A percentile compares a stretch with the other conserved stretches of the same genome.
These are phyloP conservation scores for Ptychobarbus kaznakovi DNA, from an alignment of 2,797 vertebrate genomes.

Conservation along the genomic window DNA sequence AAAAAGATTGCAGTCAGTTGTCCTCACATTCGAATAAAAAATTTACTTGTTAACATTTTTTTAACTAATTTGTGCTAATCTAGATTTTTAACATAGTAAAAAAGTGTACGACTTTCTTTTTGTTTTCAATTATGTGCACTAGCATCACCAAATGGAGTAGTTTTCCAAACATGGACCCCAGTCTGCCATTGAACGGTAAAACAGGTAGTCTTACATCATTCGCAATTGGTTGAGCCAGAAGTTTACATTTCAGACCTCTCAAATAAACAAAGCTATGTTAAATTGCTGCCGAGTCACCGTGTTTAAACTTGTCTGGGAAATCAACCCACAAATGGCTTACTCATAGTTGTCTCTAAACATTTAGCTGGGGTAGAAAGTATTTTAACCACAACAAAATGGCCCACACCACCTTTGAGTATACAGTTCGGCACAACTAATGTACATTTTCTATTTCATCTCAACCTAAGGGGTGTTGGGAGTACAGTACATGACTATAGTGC, in stretches of 20 bases:
- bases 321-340: conserved; percentile 9
- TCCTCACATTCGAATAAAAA: too few relatives aligned
- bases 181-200: conserved; percentile 13
- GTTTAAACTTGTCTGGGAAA: conserved; percentile 16
- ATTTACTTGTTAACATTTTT: not conserved
- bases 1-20: not conserved
- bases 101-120: not conserved
- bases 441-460: not conserved
- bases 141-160: not conserved
- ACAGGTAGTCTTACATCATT: not conserved
- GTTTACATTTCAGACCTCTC: conserved; percentile 28
- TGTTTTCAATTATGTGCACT: not conserved
- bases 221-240: not conserved
- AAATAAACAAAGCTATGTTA: conserved; percentile 30
- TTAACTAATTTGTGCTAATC: not conserved
- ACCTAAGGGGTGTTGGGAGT: not conserved
- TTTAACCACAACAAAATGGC: not conserved
- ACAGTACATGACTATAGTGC: not conserved
- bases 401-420: not conserved
- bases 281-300: conserved; percentile 13
- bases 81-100: not conserved
- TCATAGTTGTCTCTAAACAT: conserved; percentile 19
- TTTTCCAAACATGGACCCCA: not conserved
- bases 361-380: not conserved
- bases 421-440: not conserved